Evolutionary conservation across 2,113 vertebrate species (phyloP).

Genomic region (Scomber scombrus): DNA sequence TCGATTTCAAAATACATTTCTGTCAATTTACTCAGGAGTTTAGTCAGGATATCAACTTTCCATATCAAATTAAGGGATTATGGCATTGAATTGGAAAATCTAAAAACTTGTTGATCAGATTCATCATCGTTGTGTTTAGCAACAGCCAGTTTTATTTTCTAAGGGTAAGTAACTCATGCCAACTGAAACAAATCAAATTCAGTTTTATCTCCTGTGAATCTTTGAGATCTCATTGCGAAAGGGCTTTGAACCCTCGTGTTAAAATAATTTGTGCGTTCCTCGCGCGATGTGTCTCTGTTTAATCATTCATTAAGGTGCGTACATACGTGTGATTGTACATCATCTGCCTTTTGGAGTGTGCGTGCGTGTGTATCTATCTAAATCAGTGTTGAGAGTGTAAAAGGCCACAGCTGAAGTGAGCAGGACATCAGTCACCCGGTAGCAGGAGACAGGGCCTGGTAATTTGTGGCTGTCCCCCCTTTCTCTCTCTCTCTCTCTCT

Average conservation of each 20-base stretch:
- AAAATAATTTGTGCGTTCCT: conserved; percentile 51
- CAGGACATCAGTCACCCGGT: conserved; percentile 78
- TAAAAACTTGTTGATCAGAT: background rate
- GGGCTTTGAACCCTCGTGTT: conserved; percentile 39
- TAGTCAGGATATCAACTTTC: background rate
- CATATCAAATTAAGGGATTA: background rate
- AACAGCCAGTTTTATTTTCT: background rate
- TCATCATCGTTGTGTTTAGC: background rate
- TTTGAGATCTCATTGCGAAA: conserved; percentile 35
- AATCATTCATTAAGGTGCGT: conserved; percentile 48
- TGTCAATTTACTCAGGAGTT: background rate
- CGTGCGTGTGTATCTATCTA: conserved; percentile 71
- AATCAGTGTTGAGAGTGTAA: conserved; percentile 76
- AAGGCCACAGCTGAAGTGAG: conserved; percentile 71
- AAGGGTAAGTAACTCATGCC: background rate
- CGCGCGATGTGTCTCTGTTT: conserved; percentile 16
- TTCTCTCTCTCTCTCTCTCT: background rate
- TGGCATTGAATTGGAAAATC: background rate
- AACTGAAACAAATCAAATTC: conserved; percentile 27
- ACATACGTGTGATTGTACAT: conserved; percentile 45
- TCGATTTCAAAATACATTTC: background rate
- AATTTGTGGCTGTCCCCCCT: conserved; percentile 79
- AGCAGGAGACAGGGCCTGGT: conserved; percentile 79
- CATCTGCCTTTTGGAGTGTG: conserved; percentile 50
- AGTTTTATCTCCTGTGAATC: conserved; percentile 10